phyloP scores from a whole-genome alignment of 2,888 invertebrate species.

The Euplagia quadripunctaria region DNA sequence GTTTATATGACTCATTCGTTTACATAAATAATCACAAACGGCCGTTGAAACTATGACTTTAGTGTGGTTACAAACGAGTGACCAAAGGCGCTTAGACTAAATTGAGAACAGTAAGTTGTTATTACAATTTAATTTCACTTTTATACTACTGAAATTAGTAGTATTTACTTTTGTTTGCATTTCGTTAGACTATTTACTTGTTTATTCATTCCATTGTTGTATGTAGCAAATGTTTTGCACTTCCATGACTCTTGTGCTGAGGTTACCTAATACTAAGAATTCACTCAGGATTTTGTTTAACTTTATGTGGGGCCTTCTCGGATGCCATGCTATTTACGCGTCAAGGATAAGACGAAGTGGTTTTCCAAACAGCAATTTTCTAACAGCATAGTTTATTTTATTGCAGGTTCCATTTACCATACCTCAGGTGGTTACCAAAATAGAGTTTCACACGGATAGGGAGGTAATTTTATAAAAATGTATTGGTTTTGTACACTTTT shows the following conservation, averaged over 20 bases:
- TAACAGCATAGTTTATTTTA: no score
- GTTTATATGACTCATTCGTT: slow-evolving; percentile 47
- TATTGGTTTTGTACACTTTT: no score
- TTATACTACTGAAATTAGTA: neutral
- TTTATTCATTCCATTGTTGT: neutral
- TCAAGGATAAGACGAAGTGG: no score
- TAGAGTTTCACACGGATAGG: no score
- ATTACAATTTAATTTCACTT: slow-evolving; percentile 6
- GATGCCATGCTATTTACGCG: no score
- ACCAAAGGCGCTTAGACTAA: slow-evolving; percentile 1
- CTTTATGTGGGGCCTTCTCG: no score
- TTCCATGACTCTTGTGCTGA: neutral
- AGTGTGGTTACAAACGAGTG: slow-evolving; percentile 23
- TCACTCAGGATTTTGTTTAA: no score
- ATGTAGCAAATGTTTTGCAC: neutral
- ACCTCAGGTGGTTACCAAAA: no score
- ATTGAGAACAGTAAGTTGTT: slow-evolving; percentile 14
- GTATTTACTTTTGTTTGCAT: neutral
- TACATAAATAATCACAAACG: slow-evolving; percentile 41
- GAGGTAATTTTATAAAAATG: no score
- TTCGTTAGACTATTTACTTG: neutral
- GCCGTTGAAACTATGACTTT: slow-evolving; percentile 37
- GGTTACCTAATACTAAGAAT: no score
- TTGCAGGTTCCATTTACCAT: no score
- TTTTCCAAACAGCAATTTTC: no score